Conservation (phyloP, 1,140 invertebrate genomes). For the Whitmania pigra region DNA sequence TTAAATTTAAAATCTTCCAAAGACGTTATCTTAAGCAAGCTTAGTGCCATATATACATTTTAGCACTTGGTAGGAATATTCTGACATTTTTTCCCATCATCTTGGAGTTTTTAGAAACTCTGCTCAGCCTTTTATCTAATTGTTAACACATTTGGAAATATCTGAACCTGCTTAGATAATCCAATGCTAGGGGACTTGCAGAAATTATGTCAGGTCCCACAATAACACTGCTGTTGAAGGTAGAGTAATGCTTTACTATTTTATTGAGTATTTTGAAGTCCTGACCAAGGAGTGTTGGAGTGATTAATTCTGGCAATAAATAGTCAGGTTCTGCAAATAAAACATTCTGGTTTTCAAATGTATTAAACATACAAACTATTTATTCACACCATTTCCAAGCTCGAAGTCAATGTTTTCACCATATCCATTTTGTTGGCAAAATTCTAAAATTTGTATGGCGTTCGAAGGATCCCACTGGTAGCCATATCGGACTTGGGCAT, state of each 20-base stretch:
- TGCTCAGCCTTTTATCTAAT: no score
- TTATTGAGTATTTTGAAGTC: conserved; percentile 10
- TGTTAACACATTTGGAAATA: background rate
- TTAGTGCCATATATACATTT: no score
- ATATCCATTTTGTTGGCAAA: background rate
- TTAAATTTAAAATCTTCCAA: no score
- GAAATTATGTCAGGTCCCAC: conserved; percentile 15
- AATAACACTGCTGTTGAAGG: background rate
- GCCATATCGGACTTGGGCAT: conserved; percentile 16
- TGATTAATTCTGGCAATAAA: conserved; percentile 8
- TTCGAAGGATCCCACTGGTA: conserved; percentile 20
- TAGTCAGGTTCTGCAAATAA: conserved; percentile 7
- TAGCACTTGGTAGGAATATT: no score
- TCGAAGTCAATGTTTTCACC: conserved; percentile 12
- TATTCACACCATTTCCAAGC: conserved; percentile 20
- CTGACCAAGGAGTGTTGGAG: conserved; percentile 10
- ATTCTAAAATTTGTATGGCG: conserved; percentile 14
- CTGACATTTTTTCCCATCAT: no score
- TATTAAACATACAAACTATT: background rate
- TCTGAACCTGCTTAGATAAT: background rate
- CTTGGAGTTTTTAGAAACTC: no score
- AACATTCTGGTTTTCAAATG: background rate
- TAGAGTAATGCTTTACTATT: background rate
- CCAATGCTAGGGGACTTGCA: background rate
- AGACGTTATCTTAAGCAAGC: no score